A percentile compares a stretch with the other conserved stretches of the same genome.
Conservation (phyloP, 1,140 invertebrate species). For the Lerema accius region DNA sequence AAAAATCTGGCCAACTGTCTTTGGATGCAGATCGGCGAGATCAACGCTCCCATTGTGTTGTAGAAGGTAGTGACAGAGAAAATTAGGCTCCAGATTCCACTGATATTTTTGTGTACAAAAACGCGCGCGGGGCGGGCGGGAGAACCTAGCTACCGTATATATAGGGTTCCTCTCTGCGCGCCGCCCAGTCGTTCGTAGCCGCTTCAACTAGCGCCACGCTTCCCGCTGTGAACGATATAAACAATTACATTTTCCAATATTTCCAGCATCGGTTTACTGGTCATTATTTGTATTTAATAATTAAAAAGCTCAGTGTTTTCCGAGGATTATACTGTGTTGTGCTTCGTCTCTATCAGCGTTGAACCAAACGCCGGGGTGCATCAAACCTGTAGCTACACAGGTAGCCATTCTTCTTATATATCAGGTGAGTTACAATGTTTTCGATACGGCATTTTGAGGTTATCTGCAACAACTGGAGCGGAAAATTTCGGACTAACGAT, state of each 20-base stretch:
- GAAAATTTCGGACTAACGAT: neutral
- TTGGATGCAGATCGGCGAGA: slow-evolving; percentile 59
- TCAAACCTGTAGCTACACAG: slow-evolving; percentile 40
- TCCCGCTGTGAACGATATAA: slow-evolving; percentile 33
- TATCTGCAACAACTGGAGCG: neutral
- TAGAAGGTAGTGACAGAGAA: slow-evolving; percentile 73
- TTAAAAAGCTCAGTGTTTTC: slow-evolving; percentile 16
- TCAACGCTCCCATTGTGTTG: slow-evolving; percentile 79
- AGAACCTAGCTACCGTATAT: slow-evolving; percentile 64
- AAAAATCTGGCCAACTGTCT: slow-evolving; percentile 70
- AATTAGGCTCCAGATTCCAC: slow-evolving; percentile 77
- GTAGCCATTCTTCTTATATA: slow-evolving; percentile 35
- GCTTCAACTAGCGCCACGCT: slow-evolving; percentile 42
- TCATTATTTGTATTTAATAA: slow-evolving; percentile 1
- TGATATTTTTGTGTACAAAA: slow-evolving; percentile 76
- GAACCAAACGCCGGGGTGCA: slow-evolving; percentile 27
- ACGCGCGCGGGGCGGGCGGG: slow-evolving; percentile 61
- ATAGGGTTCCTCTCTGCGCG: slow-evolving; percentile 59
- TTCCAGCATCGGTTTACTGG: slow-evolving; percentile 2
- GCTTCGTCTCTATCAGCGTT: slow-evolving; percentile 9
- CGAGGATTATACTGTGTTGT: slow-evolving; percentile 37
- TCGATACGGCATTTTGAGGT: neutral
- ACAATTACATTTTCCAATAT: slow-evolving; percentile 15
- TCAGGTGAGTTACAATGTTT: slow-evolving; percentile 51
- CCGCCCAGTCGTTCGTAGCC: slow-evolving; percentile 63